Evolutionary conservation across 2,888 invertebrate species (phyloP).

Genomic region (Electrophaes corylata): DNA sequence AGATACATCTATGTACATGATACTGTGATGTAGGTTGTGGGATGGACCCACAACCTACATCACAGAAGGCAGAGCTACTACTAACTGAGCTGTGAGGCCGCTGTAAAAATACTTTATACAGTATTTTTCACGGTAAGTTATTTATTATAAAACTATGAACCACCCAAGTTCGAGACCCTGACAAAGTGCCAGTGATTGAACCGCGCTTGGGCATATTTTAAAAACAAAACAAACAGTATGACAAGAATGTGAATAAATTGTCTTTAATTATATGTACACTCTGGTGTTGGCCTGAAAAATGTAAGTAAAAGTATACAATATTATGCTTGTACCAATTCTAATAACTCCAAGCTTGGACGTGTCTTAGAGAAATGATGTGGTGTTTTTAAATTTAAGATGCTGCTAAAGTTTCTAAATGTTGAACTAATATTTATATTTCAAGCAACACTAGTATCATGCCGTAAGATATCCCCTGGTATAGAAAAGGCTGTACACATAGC

Average conservation of each 20-base stretch:
- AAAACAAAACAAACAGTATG: not conserved
- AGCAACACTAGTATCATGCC: not conserved
- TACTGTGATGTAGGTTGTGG: too few relatives aligned
- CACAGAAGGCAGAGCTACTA: too few relatives aligned
- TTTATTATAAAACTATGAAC: too few relatives aligned
- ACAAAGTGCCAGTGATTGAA: not conserved
- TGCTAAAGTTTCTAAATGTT: not conserved
- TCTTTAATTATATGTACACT: not conserved
- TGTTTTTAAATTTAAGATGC: not conserved
- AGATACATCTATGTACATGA: too few relatives aligned
- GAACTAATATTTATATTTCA: constrained; percentile 1
- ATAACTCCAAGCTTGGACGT: not conserved
- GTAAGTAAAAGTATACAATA: not conserved
- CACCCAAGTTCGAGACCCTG: not conserved
- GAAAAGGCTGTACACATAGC: constrained; percentile 48
- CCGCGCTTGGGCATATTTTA: not conserved
- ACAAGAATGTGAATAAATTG: not conserved
- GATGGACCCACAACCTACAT: too few relatives aligned
- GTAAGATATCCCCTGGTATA: constrained; percentile 24
- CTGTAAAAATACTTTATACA: too few relatives aligned
- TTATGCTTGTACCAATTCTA: not conserved
- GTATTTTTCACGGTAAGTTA: too few relatives aligned
- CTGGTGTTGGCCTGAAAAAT: not conserved
- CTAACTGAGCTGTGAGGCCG: too few relatives aligned
- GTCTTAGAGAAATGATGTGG: not conserved